Base-by-base conservation (phyloP, 2,797 vertebrate genomes). In the Parambassis ranga region DNA sequence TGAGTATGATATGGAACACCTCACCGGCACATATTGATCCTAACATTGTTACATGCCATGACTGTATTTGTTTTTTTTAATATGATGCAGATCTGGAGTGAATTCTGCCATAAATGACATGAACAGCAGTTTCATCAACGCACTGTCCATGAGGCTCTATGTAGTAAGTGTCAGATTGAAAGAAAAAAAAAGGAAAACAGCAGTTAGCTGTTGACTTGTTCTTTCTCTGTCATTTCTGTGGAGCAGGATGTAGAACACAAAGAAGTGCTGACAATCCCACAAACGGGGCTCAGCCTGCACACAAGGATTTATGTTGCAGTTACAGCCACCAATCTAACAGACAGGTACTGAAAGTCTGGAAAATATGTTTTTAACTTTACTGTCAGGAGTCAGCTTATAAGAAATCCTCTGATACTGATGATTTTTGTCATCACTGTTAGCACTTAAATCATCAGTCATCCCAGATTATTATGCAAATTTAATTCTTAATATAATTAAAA, bases 61-160 rank as follows among this genome's bases (percentile, higher is more conserved):
- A 13, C 10, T 23, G n/a, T n/a, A n/a, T n/a, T n/a, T n/a, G n/a
- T 30, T 23, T 2, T 19, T 39, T 49, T 43, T 65, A n/a, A 26
- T 52, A 59, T 7, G n/a, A 11, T 44, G 38, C 79, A 94, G 93
- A n/a, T 83, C 87, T 24, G 90, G 92, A 20, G 80, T 85, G 61
- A 92, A 60, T 62, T 23, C 91, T 3, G 89, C 86, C 36, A 53
- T 91, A 1, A 84, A 33, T 46, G 90, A 89, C 67, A 91, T 90
- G 22, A 92, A 91, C 6, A 92, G 91, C 1, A 92, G 75, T 50
- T 93, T 94, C 62, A 51, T 92, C 76, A 93, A 87, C 51, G 90
- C 91, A 3, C 65, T 94, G 47, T 79, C 65, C 15, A 87, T 94
- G 79, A 0, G 47, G 20, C 86, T 94, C 10, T 93, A 32, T 55